phyloP scores from a whole-genome alignment of 2,888 invertebrate genomes.

The Oxytorus armatus region DNA sequence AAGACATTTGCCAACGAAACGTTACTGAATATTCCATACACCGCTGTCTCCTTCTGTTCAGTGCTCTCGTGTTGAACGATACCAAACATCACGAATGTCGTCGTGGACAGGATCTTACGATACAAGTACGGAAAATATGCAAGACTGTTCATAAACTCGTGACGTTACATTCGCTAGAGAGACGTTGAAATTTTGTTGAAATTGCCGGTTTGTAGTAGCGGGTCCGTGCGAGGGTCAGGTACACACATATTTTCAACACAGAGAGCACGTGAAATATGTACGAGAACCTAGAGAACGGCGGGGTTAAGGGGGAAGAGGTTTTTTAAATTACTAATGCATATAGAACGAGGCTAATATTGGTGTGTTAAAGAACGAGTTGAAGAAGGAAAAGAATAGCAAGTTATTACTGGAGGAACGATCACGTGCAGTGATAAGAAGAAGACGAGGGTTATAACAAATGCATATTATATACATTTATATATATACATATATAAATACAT shows the following conservation, averaged over 20 bases:
- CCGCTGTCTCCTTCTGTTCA: background rate
- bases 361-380: slow-evolving; percentile 30
- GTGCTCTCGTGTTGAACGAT: background rate
- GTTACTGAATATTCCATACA: too few relatives aligned
- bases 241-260: slow-evolving; percentile 17
- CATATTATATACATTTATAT: background rate
- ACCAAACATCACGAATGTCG: slow-evolving; percentile 25
- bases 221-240: background rate
- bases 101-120: slow-evolving; percentile 13
- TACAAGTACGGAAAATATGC: background rate
- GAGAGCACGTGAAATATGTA: slow-evolving; percentile 19
- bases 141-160: slow-evolving; percentile 18
- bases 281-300: slow-evolving; percentile 8
- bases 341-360: slow-evolving; percentile 37
- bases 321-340: slow-evolving; percentile 61
- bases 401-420: slow-evolving; percentile 61
- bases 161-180: slow-evolving; percentile 41
- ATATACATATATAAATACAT: slow-evolving; percentile 4
- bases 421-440: slow-evolving; percentile 61
- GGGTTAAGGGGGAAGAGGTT: slow-evolving; percentile 25
- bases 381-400: slow-evolving; percentile 45
- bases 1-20: too few relatives aligned
- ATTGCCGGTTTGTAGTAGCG: slow-evolving; percentile 41
- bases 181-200: slow-evolving; percentile 54
- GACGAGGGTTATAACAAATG: slow-evolving; percentile 42